A percentile compares a stretch with the other conserved stretches of the same genome.
These are phyloP conservation scores for Ecdyonurus torrentis DNA, from an alignment of 2,888 invertebrate species.

Conservation along the genomic window DNA sequence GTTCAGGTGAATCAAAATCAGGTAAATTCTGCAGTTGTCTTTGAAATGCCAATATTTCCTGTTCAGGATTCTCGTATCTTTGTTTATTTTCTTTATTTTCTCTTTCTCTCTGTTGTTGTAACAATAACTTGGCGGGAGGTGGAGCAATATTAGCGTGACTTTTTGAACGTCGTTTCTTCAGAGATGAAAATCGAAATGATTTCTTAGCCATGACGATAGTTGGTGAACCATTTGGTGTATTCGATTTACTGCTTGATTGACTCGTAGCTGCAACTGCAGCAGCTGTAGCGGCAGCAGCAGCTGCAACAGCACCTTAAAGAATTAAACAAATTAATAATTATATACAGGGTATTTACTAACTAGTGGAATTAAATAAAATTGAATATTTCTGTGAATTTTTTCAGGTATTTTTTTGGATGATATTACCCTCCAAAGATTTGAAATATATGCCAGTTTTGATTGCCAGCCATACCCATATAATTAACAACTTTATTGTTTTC, in stretches of 20 bases:
- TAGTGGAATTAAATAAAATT: too few species aligned
- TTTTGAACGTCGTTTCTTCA: constrained; percentile 21
- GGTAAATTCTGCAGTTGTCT: constrained; percentile 38
- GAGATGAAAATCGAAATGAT: constrained; percentile 20
- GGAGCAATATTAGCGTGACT: constrained; percentile 21
- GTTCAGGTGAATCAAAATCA: constrained; percentile 26
- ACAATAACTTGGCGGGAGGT: constrained; percentile 1
- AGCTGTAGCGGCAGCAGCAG: background rate
- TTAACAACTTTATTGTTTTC: too few species aligned
- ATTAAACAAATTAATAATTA: too few species aligned
- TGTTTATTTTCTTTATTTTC: constrained; percentile 10
- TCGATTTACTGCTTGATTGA: constrained; percentile 13
- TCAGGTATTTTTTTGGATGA: too few species aligned
- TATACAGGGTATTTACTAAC: too few species aligned
- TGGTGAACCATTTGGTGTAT: constrained; percentile 7
- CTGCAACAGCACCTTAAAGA: background rate
- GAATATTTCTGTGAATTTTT: too few species aligned
- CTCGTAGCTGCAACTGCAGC: background rate
- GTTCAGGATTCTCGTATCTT: constrained; percentile 23
- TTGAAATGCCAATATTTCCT: constrained; percentile 36
- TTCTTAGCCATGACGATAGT: constrained; percentile 14
- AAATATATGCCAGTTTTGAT: too few species aligned
- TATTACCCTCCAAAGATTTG: too few species aligned
- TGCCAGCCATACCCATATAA: too few species aligned
- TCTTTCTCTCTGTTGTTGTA: background rate